Percentiles rank a stretch among this genome's conserved stretches.
Evolutionary conservation across 2,113 vertebrate species (phyloP).

Genomic region (Capreolus pygargus): DNA sequence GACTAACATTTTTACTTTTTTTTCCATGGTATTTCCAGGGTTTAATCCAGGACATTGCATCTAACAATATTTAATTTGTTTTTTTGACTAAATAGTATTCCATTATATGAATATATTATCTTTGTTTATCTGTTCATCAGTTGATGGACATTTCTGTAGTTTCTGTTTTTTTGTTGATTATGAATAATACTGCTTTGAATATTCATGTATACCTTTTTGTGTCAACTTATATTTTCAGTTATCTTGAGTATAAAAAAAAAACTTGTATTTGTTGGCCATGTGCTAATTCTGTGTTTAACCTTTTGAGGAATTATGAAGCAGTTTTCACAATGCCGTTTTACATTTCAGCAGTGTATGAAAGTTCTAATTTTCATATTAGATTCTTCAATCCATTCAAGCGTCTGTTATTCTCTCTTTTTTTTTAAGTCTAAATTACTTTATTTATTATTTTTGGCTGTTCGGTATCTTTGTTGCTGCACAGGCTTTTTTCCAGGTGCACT

Average conservation of each 20-base stretch:
- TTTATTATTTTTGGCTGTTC: neutral
- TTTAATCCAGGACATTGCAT: neutral
- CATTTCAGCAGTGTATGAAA: neutral
- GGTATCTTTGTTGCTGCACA: neutral
- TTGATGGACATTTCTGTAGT: neutral
- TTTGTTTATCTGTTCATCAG: neutral
- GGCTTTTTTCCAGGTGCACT: neutral
- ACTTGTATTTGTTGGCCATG: neutral
- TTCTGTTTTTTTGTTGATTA: neutral
- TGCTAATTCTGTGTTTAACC: neutral
- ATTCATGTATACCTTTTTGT: neutral
- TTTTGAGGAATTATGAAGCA: neutral
- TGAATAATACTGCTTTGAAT: neutral
- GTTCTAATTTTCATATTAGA: neutral
- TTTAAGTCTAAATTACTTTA: neutral
- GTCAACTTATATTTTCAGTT: neutral
- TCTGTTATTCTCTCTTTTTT: neutral
- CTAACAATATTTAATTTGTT: neutral
- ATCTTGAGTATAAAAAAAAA: neutral
- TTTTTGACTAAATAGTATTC: neutral
- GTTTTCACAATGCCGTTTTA: neutral
- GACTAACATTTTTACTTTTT: neutral
- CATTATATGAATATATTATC: neutral
- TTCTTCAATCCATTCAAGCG: neutral
- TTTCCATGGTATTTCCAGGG: neutral